Evolutionary conservation across 2,888 invertebrate genomes (phyloP).

Genomic region (Cyclophora albipunctata): DNA sequence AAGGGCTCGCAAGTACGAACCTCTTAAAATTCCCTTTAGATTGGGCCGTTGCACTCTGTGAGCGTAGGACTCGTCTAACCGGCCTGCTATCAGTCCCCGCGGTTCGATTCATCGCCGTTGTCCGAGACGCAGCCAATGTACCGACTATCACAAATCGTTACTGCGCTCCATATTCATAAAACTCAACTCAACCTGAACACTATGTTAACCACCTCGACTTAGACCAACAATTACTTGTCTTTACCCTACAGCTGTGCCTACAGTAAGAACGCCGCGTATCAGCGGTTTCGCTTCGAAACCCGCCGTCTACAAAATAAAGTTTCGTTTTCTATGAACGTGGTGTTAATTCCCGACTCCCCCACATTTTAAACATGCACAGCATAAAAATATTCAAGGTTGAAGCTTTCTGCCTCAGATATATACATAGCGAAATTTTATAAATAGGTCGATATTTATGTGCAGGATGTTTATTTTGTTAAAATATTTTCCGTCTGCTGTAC

Average conservation of each 20-base stretch:
- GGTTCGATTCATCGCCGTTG: constrained; percentile 64
- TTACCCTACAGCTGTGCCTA: too few relatives aligned
- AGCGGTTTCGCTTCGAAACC: too few relatives aligned
- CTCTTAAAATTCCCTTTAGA: constrained; percentile 70
- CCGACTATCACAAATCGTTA: constrained; percentile 62
- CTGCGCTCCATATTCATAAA: constrained; percentile 39
- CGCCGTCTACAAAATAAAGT: not conserved
- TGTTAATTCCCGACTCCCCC: constrained; percentile 9
- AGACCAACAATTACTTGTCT: too few relatives aligned
- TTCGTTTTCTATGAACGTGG: constrained; percentile 4
- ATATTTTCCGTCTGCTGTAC: not conserved
- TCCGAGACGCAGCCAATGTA: constrained; percentile 46
- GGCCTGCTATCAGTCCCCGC: constrained; percentile 69
- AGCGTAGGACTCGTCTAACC: constrained; percentile 68
- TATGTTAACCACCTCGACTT: not conserved
- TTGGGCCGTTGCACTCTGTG: constrained; percentile 73
- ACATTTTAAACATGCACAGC: constrained; percentile 4
- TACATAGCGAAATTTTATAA: constrained; percentile 1
- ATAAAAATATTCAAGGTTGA: constrained; percentile 17
- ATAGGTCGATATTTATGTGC: constrained; percentile 9
- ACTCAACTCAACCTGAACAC: constrained; percentile 5
- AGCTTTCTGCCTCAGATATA: constrained; percentile 3
- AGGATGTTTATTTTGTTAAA: constrained; percentile 17
- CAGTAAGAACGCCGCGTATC: too few relatives aligned
- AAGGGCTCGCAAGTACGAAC: constrained; percentile 59